Conservation (phyloP, 2,797 vertebrate species). For the Cyprinella venusta region DNA sequence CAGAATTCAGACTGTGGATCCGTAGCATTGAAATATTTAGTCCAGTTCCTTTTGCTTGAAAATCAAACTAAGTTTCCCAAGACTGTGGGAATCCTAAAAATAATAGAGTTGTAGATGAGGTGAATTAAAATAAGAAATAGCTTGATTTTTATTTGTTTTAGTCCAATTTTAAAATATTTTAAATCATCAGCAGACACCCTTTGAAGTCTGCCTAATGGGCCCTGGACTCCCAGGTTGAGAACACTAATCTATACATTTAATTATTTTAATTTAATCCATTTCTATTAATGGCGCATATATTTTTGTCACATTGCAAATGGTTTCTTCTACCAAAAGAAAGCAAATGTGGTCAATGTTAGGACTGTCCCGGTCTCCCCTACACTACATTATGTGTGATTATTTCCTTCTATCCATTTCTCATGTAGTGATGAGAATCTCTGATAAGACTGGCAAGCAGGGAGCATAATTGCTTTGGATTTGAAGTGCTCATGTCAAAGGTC, state of each 20-base stretch:
- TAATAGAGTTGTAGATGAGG: not conserved
- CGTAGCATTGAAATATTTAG: too few relatives aligned
- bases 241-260: not conserved
- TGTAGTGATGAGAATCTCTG: not conserved
- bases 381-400: not conserved
- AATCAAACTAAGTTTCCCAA: not conserved
- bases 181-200: not conserved
- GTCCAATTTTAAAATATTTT: not conserved
- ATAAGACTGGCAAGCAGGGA: conserved; percentile 2
- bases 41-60: too few relatives aligned
- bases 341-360: not conserved
- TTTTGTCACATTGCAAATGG: not conserved
- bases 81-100: not conserved
- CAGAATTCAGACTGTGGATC: too few relatives aligned
- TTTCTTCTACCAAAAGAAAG: not conserved
- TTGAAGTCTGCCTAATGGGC: not conserved
- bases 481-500: conserved; percentile 20
- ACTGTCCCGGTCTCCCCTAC: not conserved
- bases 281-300: not conserved
- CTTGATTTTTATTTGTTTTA: not conserved
- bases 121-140: not conserved
- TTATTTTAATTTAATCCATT: not conserved
- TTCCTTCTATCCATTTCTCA: not conserved
- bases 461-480: conserved; percentile 22
- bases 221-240: not conserved